Base-by-base conservation (phyloP, 2,888 invertebrate species). In the Ecliptopera silaceata region DNA sequence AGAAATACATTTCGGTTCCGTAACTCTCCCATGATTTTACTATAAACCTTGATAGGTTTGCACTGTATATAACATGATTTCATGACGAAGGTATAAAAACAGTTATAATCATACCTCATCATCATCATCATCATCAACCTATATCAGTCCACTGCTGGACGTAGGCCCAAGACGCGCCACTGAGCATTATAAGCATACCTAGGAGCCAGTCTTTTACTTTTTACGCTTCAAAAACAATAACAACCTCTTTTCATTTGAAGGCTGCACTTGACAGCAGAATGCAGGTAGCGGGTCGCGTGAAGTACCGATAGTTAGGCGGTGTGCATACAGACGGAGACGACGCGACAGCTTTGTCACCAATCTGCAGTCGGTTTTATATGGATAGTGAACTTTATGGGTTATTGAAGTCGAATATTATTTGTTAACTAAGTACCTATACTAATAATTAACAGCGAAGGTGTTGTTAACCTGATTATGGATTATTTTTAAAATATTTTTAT, bases 231-330 rank as follows among this genome's bases (percentile, higher is more conserved):
- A 71, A 70, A 70, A 60, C 55, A 79, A 80, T 78, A 67, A 70
- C 56, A 75, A 74, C 80, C 84, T 84, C 80, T 80, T 80, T 80
- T 64, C 67, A 74, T 70, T 67, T 81, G 74, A 77, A 84, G 80
- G 75, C 59, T 70, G 58, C 56, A 66, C 56, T 67, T 68, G 56
- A 68, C 70, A 77, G 79, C 85, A 82, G 80, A 84, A 86, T 86
- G 81, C 79, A 58, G 71, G 77, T 68, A 26, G 26, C 26, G 26
- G 26, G 8, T 77, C 72, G 74, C 73, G 74, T 80, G 82, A 81
- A 85, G 82, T 83, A 72, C 70, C 54, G 47, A 82, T 84, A n/a
- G n/a, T n/a, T n/a, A 72, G 60, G 66, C 65, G 69, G 65, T 68
- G 63, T 63, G 58, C 63, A 66, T 61, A 60, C 64, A 60, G 41